Evolutionary conservation across 2,113 vertebrate species (phyloP).

Genomic region (Oreochromis niloticus): DNA sequence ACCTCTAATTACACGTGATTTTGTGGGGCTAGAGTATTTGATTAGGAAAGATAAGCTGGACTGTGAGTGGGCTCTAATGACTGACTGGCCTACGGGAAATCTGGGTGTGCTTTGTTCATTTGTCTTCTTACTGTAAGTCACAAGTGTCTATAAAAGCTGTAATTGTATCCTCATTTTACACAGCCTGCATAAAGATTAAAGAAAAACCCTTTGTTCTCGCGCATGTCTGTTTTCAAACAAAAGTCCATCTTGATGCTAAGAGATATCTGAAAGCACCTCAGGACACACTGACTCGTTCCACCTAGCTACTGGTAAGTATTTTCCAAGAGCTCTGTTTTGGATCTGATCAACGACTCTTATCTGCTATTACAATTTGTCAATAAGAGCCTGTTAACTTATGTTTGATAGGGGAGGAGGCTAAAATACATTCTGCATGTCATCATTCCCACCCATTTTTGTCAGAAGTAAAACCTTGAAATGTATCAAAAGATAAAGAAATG

Average conservation of each 20-base stretch:
- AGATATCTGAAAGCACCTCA: background rate
- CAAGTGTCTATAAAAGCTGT: background rate
- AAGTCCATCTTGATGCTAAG: background rate
- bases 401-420: background rate
- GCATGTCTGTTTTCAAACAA: background rate
- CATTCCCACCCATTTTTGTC: background rate
- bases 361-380: background rate
- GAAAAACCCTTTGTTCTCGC: background rate
- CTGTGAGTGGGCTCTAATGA: slow-evolving; percentile 54
- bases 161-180: slow-evolving; percentile 4
- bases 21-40: slow-evolving; percentile 51
- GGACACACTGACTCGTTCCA: background rate
- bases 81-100: slow-evolving; percentile 39
- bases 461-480: background rate
- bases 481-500: slow-evolving; percentile 11
- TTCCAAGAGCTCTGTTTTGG: background rate
- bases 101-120: slow-evolving; percentile 31
- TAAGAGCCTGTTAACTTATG: background rate
- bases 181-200: background rate
- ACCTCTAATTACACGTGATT: slow-evolving; percentile 64
- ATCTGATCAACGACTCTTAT: background rate
- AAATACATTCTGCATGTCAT: background rate
- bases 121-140: slow-evolving; percentile 47
- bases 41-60: slow-evolving; percentile 59
- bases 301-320: background rate